phyloP scores from a whole-genome alignment of 1,140 invertebrate genomes.

The Whitmania pigra region DNA sequence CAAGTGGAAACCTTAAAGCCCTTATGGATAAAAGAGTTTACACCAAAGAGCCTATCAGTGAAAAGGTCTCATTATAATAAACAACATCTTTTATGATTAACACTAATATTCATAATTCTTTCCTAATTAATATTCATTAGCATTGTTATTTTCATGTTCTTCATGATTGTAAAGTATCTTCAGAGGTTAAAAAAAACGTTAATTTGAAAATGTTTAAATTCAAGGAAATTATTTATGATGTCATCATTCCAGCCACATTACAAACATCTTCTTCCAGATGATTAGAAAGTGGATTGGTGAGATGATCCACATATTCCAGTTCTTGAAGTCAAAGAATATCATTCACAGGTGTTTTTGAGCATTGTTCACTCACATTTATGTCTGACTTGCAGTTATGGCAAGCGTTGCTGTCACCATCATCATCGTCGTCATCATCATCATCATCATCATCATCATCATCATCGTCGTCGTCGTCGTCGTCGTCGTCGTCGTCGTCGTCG shows the following conservation, averaged over 20 bases:
- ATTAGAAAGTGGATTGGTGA: background rate
- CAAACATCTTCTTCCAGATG: background rate
- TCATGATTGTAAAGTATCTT: too few species aligned
- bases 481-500: too few species aligned
- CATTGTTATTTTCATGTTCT: too few species aligned
- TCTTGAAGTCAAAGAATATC: background rate
- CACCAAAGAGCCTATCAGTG: background rate
- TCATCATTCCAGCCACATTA: background rate
- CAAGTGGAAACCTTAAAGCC: background rate
- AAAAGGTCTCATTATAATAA: background rate
- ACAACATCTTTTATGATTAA: background rate
- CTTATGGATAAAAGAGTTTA: background rate
- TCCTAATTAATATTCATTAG: too few species aligned
- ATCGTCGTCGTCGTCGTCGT: too few species aligned
- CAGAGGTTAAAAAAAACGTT: background rate
- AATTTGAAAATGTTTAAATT: background rate
- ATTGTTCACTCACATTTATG: too few species aligned
- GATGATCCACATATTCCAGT: constrained; percentile 2
- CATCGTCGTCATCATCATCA: too few species aligned
- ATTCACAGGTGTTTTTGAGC: background rate
- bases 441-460: too few species aligned
- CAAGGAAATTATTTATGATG: background rate
- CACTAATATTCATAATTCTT: too few species aligned
- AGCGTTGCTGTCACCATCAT: too few species aligned
- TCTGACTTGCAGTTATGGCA: too few species aligned